These are phyloP conservation scores for Macquaria ambigua DNA, from an alignment of 2,113 vertebrate genomes.

Conservation along the genomic window DNA sequence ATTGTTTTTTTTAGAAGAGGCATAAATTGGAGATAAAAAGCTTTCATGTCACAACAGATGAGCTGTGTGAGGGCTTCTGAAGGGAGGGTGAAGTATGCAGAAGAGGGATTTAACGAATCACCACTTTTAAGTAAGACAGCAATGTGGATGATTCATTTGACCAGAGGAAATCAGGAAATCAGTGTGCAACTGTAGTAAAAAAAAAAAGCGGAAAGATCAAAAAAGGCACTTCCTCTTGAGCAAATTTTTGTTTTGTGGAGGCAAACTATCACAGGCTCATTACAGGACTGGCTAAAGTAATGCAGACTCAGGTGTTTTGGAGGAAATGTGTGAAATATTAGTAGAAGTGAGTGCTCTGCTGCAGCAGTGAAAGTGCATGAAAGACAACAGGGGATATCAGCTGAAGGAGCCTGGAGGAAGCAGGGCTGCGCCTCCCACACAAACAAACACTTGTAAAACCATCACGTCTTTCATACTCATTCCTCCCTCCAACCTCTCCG, in stretches of 20 bases:
- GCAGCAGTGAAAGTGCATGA: constrained; percentile 30
- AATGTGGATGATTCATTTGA: not conserved
- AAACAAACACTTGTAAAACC: constrained; percentile 63
- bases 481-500: constrained; percentile 7
- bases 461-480: constrained; percentile 49
- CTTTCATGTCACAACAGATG: constrained; percentile 25
- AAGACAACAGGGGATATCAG: constrained; percentile 38
- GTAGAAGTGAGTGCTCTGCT: constrained; percentile 28
- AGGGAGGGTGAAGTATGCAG: constrained; percentile 16
- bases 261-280: not conserved
- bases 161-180: not conserved
- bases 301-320: not conserved
- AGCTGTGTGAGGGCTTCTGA: constrained; percentile 9
- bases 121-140: constrained; percentile 9
- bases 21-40: constrained; percentile 18
- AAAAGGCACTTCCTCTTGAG: not conserved
- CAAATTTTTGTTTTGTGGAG: not conserved
- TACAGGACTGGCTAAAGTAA: not conserved
- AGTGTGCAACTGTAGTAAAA: not conserved
- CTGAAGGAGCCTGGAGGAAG: constrained; percentile 70
- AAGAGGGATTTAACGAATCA: constrained; percentile 13
- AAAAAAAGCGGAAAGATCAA: not conserved
- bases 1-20: not conserved
- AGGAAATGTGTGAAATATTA: constrained; percentile 23
- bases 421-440: constrained; percentile 75